Conservation (phyloP, 2,797 vertebrate genomes). For the Spinus pinus region DNA sequence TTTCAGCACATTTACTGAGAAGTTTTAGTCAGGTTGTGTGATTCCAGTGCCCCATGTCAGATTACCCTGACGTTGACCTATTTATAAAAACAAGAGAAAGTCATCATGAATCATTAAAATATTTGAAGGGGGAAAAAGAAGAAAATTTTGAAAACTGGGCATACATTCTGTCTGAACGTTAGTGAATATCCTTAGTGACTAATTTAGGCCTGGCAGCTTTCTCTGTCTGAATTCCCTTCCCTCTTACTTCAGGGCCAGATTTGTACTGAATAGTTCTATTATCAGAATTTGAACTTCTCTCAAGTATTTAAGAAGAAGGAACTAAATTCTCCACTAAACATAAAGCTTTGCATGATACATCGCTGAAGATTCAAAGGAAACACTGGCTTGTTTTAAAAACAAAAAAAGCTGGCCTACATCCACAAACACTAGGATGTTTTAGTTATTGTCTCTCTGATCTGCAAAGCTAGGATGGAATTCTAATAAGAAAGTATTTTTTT, state of each 20-base stretch:
- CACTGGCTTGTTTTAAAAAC: not conserved
- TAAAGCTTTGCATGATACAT: not conserved
- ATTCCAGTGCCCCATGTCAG: not conserved
- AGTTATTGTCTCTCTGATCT: constrained; percentile 2
- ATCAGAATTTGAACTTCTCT: not conserved
- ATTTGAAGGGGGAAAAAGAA: not conserved
- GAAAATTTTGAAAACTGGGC: not conserved
- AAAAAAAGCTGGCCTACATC: not conserved
- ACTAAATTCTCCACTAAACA: not conserved
- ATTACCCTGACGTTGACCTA: not conserved
- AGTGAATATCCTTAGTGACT: not conserved
- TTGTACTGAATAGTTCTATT: not conserved
- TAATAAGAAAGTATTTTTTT: not conserved
- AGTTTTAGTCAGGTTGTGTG: not conserved
- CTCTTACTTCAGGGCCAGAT: not conserved
- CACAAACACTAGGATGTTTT: not conserved
- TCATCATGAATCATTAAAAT: not conserved
- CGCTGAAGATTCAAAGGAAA: not conserved
- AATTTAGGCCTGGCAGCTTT: not conserved
- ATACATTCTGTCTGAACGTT: not conserved
- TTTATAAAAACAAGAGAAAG: not conserved
- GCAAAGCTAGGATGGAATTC: not conserved
- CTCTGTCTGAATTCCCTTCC: not conserved
- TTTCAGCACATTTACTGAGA: not conserved
- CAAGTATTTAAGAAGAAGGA: not conserved